Base-by-base conservation (phyloP, 2,797 vertebrate species). In the Coluber constrictor region DNA sequence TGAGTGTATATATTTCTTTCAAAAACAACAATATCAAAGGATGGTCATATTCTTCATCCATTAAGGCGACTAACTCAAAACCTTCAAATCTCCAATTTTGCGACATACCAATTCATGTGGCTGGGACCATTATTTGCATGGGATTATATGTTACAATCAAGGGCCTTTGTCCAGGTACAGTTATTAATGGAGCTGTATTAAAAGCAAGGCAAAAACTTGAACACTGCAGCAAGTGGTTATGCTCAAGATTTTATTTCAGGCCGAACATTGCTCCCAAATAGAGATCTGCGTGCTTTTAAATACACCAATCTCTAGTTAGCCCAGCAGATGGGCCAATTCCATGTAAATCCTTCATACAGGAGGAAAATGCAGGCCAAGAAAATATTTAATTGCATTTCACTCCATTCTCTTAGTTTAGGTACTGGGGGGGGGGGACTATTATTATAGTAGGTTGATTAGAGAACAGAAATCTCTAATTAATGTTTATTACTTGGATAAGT, bases 61-160 rank as follows among this genome's bases (percentile, higher is more conserved):
- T 32, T 54, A 86, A 93, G 32, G 90, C 55, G n/a, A 93, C 18
- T 47, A 43, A 92, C 66, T 63, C 16, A 63, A 1, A 23, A 23
- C 13, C 23, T 66, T 61, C 79, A 66, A 90, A 70, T 37, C 51
- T 32, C 83, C 60, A 59, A 59, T 57, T 59, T 55, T 70, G 8
- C 27, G 59, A 87, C 55, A 37, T 43, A 70, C 27, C 60, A 29
- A 90, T 15, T 18, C 70, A 16, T 90, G 29, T 83, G 83, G 2
- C 4, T 95, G 0, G 90, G 56, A 90, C 87, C 90, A 92, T 57
- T 87, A 86, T 59, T 70, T 83, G 51, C 54, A 86, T 54, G 61
- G 90, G 90, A 60, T 51, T 3, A 5, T 5, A 13, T 47, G 47
- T 12, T 91, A 9, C 87, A 94, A 94, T 96, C 93, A 91, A 16